Base-by-base conservation (phyloP, 2,113 vertebrate genomes). In the Symphodus melops region DNA sequence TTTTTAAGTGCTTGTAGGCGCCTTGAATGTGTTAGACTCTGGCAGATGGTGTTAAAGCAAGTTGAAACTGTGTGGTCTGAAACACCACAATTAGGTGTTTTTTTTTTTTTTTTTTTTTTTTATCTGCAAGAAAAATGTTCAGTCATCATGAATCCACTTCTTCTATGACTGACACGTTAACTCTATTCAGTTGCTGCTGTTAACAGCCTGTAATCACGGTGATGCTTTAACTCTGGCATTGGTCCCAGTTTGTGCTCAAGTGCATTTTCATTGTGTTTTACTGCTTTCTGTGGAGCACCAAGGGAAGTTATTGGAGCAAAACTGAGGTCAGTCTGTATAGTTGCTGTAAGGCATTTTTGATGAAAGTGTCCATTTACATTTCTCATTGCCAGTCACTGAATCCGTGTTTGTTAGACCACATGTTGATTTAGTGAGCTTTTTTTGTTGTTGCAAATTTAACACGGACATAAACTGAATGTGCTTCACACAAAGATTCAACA, bases 151-250 rank as follows among this genome's bases (percentile, higher is more conserved):
- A 16, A 54, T 44, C 63, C 8, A 55, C n/a, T 62, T 49, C 49
- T 58, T 8, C 8, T 36, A 53, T 46, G 55, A 58, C 20, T 16
- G 48, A 56, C 25, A 25, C 9, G 36, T 23, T 72, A 36, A 48
- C 63, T 48, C 53, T 48, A 4, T 58, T 21, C 39, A 64, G 63
- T 67, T 21, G 76, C 73, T 37, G 66, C 61, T 60, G 56, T 73
- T 72, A 77, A 57, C 59, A 28, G 36, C 46, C 16, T 7, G 5
- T 54, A 33, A 68, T 75, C 9, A 66, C 64, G 67, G 8, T 46
- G 44, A 75, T 23, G 48, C 44, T 75, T 51, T 33, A 63, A 36
- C 8, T 5, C 49, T 77, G 67, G 58, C 70, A 21, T 42, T 23
- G 60, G 53, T 62, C 72, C 63, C 64, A 66, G 64, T 59, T 25